phyloP scores from a whole-genome alignment of 2,888 invertebrate species.

The Alloplasta piceator region DNA sequence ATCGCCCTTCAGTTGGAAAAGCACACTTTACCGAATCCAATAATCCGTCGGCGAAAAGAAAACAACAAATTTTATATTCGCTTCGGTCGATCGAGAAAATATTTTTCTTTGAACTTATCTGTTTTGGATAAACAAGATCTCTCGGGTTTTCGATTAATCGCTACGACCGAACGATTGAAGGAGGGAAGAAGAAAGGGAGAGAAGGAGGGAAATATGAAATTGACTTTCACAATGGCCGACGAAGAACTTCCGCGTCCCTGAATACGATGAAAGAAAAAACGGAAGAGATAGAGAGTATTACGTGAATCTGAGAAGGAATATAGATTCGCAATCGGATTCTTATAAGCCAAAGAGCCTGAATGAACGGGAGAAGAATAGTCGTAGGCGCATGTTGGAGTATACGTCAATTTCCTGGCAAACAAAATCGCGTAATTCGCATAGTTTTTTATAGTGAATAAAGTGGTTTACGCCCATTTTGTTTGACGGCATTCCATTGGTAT shows the following conservation, averaged over 20 bases:
- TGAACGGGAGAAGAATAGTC: slow-evolving; percentile 36
- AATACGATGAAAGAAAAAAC: slow-evolving; percentile 38
- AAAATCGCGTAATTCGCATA: too few species aligned
- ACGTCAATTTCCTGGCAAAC: background rate
- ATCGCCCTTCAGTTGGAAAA: too few species aligned
- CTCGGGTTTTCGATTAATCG: too few species aligned
- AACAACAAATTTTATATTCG: background rate
- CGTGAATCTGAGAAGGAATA: background rate
- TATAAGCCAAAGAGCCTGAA: slow-evolving; percentile 46
- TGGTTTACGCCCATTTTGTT: background rate
- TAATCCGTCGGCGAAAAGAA: too few species aligned
- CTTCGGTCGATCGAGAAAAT: background rate
- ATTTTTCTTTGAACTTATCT: background rate
- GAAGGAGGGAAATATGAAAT: background rate
- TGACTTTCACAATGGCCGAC: slow-evolving; percentile 27
- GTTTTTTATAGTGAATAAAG: background rate
- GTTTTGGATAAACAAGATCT: background rate
- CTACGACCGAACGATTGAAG: too few species aligned
- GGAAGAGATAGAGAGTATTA: slow-evolving; percentile 25
- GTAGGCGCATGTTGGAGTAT: slow-evolving; percentile 16
- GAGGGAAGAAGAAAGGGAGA: background rate
- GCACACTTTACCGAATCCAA: too few species aligned
- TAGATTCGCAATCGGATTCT: slow-evolving; percentile 59
- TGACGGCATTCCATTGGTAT: background rate
- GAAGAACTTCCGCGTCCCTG: slow-evolving; percentile 33